Evolutionary conservation across 1,140 invertebrate genomes (phyloP), one percentile per base, ranked within the genome.

Genomic region (Drosophila subpulchrella): DNA sequence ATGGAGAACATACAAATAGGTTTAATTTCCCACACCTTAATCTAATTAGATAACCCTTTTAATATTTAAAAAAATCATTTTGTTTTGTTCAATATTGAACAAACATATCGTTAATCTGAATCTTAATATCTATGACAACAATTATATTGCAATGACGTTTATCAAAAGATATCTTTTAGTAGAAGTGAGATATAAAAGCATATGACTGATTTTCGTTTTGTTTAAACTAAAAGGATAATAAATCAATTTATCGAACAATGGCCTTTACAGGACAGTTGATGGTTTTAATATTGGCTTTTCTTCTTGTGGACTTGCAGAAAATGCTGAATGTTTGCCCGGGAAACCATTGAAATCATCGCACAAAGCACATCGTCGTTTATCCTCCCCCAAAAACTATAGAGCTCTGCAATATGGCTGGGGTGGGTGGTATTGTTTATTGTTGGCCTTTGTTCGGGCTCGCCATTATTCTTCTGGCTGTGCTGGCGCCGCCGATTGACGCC

Each of bases 371-470:
- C 61, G 61, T 24, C 61, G 61, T 24, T 38, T 75, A 66, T 58
- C 60, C 57, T 34, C 38, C 36, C 53, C 53, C 13, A 20, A 36
- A 79, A 83, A 67, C 53, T 81, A 50, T 42, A 42, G 63, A 59
- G 46, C 59, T 47, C 61, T 59, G 54, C 76, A 84, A 68, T 76
- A 83, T 84, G 81, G 81, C 71, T 72, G 76, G 59, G 57, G 59
- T 63, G 57, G 59, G 38, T 63, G 50, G 44, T 32, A 65, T 85
- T 85, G 67, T 80, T 81, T 68, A 81, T 70, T 41, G 58, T 50
- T 72, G 71, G 75, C 75, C 86, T 72, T 82, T 88, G 83, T 86
- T 60, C 48, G 79, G 59, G 32, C 51, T 65, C 42, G 66, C 63
- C 56, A 83, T 89, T 88, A 67, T 88, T 72, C 75, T 51, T 57